phyloP scores from a whole-genome alignment of 2,888 invertebrate species.

The Odontocerum albicorne region DNA sequence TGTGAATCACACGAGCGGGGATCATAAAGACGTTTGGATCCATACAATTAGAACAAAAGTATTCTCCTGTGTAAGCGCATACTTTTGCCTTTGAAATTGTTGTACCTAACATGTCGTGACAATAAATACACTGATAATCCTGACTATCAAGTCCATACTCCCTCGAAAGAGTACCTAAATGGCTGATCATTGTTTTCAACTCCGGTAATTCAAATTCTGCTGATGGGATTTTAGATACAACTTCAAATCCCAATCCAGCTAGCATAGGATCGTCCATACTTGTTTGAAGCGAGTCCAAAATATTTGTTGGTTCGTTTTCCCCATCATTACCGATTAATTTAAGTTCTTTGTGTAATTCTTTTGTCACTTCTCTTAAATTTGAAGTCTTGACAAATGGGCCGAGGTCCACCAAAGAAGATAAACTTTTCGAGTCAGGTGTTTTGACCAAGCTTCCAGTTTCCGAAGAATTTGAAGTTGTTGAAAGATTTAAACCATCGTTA shows the following conservation, averaged over 20 bases:
- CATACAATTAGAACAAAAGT: slow-evolving; percentile 91
- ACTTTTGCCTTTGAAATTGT: slow-evolving; percentile 63
- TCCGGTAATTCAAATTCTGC: slow-evolving; percentile 59
- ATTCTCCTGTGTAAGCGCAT: slow-evolving; percentile 85
- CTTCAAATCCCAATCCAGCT: slow-evolving; percentile 60
- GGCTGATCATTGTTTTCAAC: slow-evolving; percentile 62
- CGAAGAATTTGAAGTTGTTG: slow-evolving; percentile 55
- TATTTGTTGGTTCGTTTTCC: slow-evolving; percentile 37
- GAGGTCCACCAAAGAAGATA: slow-evolving; percentile 23
- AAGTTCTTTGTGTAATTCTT: slow-evolving; percentile 51
- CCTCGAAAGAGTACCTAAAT: slow-evolving; percentile 66
- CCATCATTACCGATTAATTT: slow-evolving; percentile 47
- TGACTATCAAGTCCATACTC: slow-evolving; percentile 86
- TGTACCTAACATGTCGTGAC: slow-evolving; percentile 57
- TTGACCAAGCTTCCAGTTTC: slow-evolving; percentile 56
- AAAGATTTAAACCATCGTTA: slow-evolving; percentile 56
- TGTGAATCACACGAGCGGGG: slow-evolving; percentile 87
- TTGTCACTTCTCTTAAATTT: slow-evolving; percentile 65
- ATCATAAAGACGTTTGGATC: slow-evolving; percentile 76
- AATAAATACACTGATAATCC: slow-evolving; percentile 83
- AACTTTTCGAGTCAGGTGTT: slow-evolving; percentile 52
- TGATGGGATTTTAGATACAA: slow-evolving; percentile 55
- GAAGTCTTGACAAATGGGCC: slow-evolving; percentile 45
- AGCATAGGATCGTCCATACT: slow-evolving; percentile 51
- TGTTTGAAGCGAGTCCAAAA: slow-evolving; percentile 43